Percentiles rank a stretch among this genome's conserved stretches.
These are phyloP conservation scores for Eilema depressum DNA, from an alignment of 2,888 invertebrate species.

Conservation along the genomic window DNA sequence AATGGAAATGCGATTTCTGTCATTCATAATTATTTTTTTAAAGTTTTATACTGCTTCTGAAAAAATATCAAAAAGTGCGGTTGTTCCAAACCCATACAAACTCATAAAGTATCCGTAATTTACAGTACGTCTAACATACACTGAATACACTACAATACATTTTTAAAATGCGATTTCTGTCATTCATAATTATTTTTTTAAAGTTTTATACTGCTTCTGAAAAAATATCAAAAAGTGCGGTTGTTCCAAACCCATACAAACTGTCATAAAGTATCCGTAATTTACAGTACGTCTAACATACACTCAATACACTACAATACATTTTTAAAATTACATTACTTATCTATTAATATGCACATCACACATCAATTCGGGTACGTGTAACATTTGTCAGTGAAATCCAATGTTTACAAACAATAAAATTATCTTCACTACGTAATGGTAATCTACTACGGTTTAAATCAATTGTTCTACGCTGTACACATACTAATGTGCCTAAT, in stretches of 20 bases:
- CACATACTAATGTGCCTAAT: constrained; percentile 29
- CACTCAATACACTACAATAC: not conserved
- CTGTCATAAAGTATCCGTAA: too few species aligned
- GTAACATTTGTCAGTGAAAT: constrained; percentile 8
- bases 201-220: too few species aligned
- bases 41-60: too few species aligned
- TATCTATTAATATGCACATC: constrained; percentile 5
- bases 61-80: too few species aligned
- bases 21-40: too few species aligned
- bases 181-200: too few species aligned
- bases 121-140: not conserved
- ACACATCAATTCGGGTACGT: constrained; percentile 9
- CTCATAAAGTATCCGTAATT: too few species aligned
- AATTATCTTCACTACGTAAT: constrained; percentile 27
- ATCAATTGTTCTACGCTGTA: constrained; percentile 40
- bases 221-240: too few species aligned
- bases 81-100: too few species aligned
- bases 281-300: not conserved
- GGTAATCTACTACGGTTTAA: constrained; percentile 39
- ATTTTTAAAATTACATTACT: not conserved
- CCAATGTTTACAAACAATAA: constrained; percentile 47
- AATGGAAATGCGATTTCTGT: too few species aligned
- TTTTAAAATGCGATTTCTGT: too few species aligned
- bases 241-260: too few species aligned
- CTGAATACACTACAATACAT: not conserved